phyloP scores from a whole-genome alignment of 2,888 invertebrate genomes.

The Ichneumoninae sp. region DNA sequence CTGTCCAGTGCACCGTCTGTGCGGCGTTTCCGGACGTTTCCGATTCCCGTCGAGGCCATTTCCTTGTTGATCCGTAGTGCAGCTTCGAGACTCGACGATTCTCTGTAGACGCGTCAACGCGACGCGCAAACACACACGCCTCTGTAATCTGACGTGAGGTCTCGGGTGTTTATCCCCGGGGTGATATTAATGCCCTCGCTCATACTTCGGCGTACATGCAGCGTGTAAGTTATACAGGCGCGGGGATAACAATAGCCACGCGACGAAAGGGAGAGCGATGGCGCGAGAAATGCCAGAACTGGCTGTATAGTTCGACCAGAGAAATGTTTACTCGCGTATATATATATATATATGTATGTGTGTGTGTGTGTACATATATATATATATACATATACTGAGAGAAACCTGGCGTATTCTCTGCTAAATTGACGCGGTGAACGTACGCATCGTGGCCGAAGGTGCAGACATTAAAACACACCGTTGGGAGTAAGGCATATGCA shows the following conservation, averaged over 20 bases:
- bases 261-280: background rate
- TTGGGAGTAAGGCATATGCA: background rate
- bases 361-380: background rate
- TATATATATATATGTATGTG: too few species aligned
- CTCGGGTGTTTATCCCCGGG: background rate
- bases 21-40: constrained; percentile 41
- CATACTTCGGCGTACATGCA: background rate
- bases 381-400: background rate
- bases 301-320: background rate
- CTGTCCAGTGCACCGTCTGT: constrained; percentile 13
- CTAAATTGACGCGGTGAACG: constrained; percentile 16
- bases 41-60: constrained; percentile 37
- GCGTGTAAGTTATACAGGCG: background rate
- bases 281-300: background rate
- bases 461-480: constrained; percentile 28
- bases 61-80: background rate
- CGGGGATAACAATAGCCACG: constrained; percentile 4
- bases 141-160: constrained; percentile 4
- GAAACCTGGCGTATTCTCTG: background rate
- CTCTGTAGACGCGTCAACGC: constrained; percentile 12
- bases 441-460: constrained; percentile 6
- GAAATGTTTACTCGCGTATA: constrained; percentile 6
- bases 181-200: constrained; percentile 17
- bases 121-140: constrained; percentile 10
- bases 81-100: constrained; percentile 13